phyloP scores from a whole-genome alignment of 2,888 invertebrate genomes.

The Caenorhabditis doughertyi region DNA sequence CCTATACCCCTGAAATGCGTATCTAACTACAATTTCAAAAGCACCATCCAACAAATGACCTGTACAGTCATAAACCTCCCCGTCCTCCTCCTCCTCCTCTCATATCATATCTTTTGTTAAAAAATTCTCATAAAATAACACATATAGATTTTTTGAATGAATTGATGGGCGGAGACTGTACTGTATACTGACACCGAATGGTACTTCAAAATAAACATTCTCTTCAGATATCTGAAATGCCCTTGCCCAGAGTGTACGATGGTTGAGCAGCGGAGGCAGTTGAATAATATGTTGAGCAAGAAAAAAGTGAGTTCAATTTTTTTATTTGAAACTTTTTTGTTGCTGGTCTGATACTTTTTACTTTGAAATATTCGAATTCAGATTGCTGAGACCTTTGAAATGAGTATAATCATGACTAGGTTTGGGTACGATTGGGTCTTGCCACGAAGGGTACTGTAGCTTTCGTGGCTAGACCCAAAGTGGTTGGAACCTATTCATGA shows the following conservation, averaged over 20 bases:
- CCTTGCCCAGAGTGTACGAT: constrained; percentile 78
- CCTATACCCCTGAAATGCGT: too few species aligned
- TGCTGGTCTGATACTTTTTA: neutral
- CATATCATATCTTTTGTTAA: too few species aligned
- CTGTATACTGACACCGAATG: constrained; percentile 21
- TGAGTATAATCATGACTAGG: neutral
- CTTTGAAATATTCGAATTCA: neutral
- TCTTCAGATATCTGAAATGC: constrained; percentile 75
- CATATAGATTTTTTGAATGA: too few species aligned
- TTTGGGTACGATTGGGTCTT: neutral
- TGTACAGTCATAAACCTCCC: constrained; percentile 5
- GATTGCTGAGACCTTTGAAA: neutral
- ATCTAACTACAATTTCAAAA: too few species aligned
- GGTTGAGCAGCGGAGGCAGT: constrained; percentile 80
- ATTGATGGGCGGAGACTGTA: constrained; percentile 26
- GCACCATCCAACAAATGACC: too few species aligned
- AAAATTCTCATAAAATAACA: too few species aligned
- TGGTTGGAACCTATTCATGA: neutral
- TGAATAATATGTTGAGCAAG: constrained; percentile 79
- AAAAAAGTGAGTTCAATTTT: constrained; percentile 44
- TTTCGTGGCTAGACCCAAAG: neutral
- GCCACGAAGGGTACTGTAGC: neutral
- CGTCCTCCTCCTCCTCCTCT: too few species aligned
- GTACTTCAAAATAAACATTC: constrained; percentile 21
- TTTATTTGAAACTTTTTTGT: neutral